Evolutionary conservation across 2,888 invertebrate species (phyloP).

Genomic region (Formica aserva): DNA sequence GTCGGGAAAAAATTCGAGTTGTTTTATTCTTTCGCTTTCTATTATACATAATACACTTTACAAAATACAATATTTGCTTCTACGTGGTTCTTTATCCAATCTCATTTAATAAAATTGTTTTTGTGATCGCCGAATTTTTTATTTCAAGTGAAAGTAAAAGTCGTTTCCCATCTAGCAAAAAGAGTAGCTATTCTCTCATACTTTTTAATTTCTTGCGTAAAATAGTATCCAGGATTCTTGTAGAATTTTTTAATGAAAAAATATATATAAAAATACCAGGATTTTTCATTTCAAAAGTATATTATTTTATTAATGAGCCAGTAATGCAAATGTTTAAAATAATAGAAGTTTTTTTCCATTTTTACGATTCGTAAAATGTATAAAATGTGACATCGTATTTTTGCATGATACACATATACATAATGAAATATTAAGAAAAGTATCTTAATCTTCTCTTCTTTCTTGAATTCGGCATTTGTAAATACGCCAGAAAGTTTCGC

Average conservation of each 20-base stretch:
- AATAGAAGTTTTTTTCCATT: background rate
- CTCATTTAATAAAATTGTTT: conserved; percentile 13
- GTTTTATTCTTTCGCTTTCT: background rate
- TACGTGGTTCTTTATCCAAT: background rate
- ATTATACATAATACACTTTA: background rate
- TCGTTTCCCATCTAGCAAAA: conserved; percentile 1
- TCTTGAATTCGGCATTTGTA: conserved; percentile 21
- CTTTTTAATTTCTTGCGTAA: conserved; percentile 8
- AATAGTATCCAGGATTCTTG: background rate
- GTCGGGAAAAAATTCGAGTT: background rate
- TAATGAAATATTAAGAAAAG: background rate
- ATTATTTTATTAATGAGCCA: background rate
- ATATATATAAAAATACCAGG: background rate
- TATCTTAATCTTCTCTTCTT: background rate
- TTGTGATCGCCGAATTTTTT: conserved; percentile 7
- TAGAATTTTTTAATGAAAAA: background rate
- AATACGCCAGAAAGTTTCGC: conserved; percentile 35
- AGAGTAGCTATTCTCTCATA: background rate
- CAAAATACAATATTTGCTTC: background rate
- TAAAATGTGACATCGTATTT: background rate
- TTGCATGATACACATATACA: background rate
- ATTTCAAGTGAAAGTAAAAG: background rate
- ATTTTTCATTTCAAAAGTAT: background rate
- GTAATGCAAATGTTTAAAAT: background rate
- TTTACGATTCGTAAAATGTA: background rate